These are phyloP conservation scores for Fistularia commersonii DNA, from an alignment of 2,797 vertebrate genomes.

Conservation along the genomic window DNA sequence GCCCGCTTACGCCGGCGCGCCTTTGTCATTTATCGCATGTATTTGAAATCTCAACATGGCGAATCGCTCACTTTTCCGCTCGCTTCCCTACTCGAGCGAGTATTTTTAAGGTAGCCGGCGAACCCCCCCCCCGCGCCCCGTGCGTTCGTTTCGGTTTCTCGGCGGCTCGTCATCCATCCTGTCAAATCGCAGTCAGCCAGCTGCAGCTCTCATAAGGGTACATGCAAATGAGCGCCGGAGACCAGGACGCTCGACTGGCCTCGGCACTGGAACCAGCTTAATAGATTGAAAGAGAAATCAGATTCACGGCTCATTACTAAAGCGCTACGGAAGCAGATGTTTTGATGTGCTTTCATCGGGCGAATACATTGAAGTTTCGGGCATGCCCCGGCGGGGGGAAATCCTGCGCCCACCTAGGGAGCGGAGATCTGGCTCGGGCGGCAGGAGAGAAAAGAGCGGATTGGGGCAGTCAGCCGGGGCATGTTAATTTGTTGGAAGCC, in stretches of 20 bases:
- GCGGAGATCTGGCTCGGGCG: conserved; percentile 25
- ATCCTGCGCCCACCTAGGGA: conserved; percentile 17
- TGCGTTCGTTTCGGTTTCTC: not conserved
- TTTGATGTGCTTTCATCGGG: not conserved
- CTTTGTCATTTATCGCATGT: too few species aligned
- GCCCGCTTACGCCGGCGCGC: too few species aligned
- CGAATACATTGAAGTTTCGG: conserved; percentile 4
- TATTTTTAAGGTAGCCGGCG: too few species aligned
- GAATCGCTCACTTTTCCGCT: conserved; percentile 1
- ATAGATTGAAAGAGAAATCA: not conserved
- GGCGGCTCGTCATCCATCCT: not conserved
- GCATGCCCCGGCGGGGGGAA: too few species aligned
- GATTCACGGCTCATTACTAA: too few species aligned
- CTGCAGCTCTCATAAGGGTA: conserved; percentile 10
- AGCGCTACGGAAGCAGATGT: too few species aligned
- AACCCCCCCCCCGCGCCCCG: too few species aligned
- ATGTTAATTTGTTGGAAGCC: conserved; percentile 54
- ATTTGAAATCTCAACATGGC: too few species aligned
- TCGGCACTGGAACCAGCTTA: not conserved
- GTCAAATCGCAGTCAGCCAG: conserved; percentile 1
- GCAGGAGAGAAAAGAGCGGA: too few species aligned
- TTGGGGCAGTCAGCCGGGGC: conserved; percentile 43
- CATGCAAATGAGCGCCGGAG: conserved; percentile 10
- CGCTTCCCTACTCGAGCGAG: too few species aligned
- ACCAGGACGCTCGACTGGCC: not conserved